These are phyloP conservation scores for Scaptodrosophila lebanonensis DNA, from an alignment of 1,140 invertebrate genomes.

Conservation along the genomic window DNA sequence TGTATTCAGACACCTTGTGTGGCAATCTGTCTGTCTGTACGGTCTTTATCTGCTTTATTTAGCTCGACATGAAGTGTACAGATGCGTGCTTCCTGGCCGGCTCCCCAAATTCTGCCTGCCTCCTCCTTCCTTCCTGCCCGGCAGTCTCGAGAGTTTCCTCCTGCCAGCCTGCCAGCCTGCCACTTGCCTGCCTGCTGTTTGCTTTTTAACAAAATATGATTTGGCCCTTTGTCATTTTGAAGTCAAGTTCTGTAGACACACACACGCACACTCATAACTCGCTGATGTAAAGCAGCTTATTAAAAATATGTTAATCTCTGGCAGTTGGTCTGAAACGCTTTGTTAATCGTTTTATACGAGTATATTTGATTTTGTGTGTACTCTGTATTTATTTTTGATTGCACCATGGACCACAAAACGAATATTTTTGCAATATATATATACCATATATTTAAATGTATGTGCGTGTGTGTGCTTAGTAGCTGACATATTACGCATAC, in stretches of 20 bases:
- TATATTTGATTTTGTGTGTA: too few relatives aligned
- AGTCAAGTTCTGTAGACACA: slow-evolving; percentile 43
- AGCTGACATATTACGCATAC: slow-evolving; percentile 12
- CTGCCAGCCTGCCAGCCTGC: slow-evolving; percentile 7
- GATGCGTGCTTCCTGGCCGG: slow-evolving; percentile 22
- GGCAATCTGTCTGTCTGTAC: slow-evolving; percentile 3
- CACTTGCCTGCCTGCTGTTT: slow-evolving; percentile 7
- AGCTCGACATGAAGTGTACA: slow-evolving; percentile 30
- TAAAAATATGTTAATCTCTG: slow-evolving; percentile 53
- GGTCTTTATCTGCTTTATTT: slow-evolving; percentile 32
- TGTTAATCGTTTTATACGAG: not conserved
- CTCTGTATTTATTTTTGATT: too few relatives aligned
- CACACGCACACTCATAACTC: slow-evolving; percentile 14
- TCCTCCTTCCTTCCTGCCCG: too few relatives aligned
- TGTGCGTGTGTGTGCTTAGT: not conserved
- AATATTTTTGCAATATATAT: too few relatives aligned
- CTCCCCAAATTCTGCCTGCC: too few relatives aligned
- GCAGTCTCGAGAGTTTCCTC: slow-evolving; percentile 25
- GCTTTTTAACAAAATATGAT: slow-evolving; percentile 64
- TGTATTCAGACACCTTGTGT: slow-evolving; percentile 40
- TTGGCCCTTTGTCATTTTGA: slow-evolving; percentile 53
- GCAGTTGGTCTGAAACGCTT: not conserved
- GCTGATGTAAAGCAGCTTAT: slow-evolving; percentile 55
- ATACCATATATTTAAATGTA: too few relatives aligned
- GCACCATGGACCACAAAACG: too few relatives aligned